Base-by-base conservation (phyloP, 2,797 vertebrate genomes). In the Sebastes hubbsi region DNA sequence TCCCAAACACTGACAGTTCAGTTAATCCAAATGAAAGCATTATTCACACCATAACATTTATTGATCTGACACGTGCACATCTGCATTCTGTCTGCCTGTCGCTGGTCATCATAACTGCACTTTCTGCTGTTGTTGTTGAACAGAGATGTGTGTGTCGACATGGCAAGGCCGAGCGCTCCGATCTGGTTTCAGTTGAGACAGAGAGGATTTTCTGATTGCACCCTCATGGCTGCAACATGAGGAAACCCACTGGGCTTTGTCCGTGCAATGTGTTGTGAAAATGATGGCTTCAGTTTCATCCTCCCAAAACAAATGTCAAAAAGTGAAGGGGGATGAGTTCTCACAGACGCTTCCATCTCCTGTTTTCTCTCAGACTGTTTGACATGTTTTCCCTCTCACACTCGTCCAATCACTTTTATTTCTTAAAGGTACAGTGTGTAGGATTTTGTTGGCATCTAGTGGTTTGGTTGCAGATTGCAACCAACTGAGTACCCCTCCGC, bases 21-120 rank as follows among this genome's bases (percentile, higher is more conserved):
- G 58, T 70, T 85, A 75, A 84, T 86, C 76, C 63, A 79, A 85
- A 87, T 42, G 64, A 89, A 83, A 75, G 82, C 78, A 60, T 82
- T 75, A 79, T 88, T 91, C 81, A 77, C 72, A 59, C 27, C 27
- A 8, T 55, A 78, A 71, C 78, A 58, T 80, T 79, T 85, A 88
- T 88, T 77, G 64, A 88, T 88, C 67, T 90, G 89, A 91, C 78
- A 68, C 77, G 13, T 77, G 54, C 86, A 89, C 86, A 89, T 91
- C 84, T 92, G 89, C 73, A 76, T n/a, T 72, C 74, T 66, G 74
- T 88, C 84, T 62, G 49, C 58, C 81, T 67, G 72, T 84, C 79
- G 70, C 4, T 80, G 71, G 78, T 65, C 72, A 69, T 68, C 74
- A 71, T 65, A 72, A 80, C 52, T 71, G 81, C 30, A 52, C 77